Conservation (phyloP, 2,113 vertebrate genomes). For the Clupea harengus region DNA sequence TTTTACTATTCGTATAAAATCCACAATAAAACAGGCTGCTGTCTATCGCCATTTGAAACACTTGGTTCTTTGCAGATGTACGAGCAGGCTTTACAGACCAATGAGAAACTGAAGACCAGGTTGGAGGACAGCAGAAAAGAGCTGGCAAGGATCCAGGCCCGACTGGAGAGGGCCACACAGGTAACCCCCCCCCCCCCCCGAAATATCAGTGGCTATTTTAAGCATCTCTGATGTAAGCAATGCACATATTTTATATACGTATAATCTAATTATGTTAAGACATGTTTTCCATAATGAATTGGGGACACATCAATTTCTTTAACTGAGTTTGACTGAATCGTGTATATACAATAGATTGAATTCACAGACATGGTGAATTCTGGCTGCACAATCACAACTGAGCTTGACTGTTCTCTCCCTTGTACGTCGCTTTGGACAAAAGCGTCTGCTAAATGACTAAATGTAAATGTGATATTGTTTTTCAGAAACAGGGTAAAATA, state of each 20-base stretch:
- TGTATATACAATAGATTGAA: not conserved
- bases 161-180: slow-evolving; percentile 83
- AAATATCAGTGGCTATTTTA: not conserved
- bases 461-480: too few species aligned
- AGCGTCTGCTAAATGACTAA: too few species aligned
- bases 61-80: slow-evolving; percentile 74
- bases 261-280: too few species aligned
- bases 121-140: slow-evolving; percentile 86
- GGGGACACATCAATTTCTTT: not conserved
- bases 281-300: not conserved
- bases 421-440: too few species aligned
- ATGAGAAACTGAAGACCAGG: slow-evolving; percentile 86
- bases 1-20: not conserved
- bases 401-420: too few species aligned
- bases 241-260: not conserved
- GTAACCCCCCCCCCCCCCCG: slow-evolving; percentile 53
- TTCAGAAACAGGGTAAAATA: slow-evolving; percentile 77
- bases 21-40: not conserved
- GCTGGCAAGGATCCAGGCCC: slow-evolving; percentile 77
- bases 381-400: not conserved
- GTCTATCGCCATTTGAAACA: not conserved
- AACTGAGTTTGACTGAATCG: not conserved
- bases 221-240: not conserved
- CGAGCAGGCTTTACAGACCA: slow-evolving; percentile 84
- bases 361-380: not conserved